Base-by-base conservation (phyloP, 2,888 invertebrate genomes). In the Ennomos fuscantarius region DNA sequence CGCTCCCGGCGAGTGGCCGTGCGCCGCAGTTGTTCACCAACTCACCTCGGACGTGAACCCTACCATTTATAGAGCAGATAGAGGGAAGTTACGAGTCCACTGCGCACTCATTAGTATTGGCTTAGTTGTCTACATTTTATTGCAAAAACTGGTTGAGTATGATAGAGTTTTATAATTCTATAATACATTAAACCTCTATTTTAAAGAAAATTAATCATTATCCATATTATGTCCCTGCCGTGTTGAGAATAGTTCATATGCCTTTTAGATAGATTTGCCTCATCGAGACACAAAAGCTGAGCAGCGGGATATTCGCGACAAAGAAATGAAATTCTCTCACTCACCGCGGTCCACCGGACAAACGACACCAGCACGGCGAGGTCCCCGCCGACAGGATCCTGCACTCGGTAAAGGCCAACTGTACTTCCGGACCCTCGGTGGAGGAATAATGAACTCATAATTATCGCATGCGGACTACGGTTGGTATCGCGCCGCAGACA, bases 41-140 rank as follows among this genome's bases (percentile, higher is more conserved):
- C 46, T 59, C 49, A 59, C 59, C 49, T 54, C 46, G 59, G 54
- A 40, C 50, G 33, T 10, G 48, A 46, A 36, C 6, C 31, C 58
- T 66, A 66, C 58, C 64, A 66, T 66, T 62, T 61, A 64, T 66
- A 66, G 62, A 46, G 5, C 51, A 35, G 35, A 40, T 39, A 45
- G 44, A 59, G 50, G 62, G 62, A 62, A 64, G 64, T 60, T 48
- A 35, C 40, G 47, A 39, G 39, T 15, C 45, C 42, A 40, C 36
- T 46, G 55, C 39, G 44, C 9, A 13, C 31, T 41, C 49, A 58
- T 60, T 52, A 46, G 10, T 32, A 32, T 46, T 8, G 5, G 36
- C 12, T 48, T 11, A 1, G 5, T 9, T 37, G 12, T 10, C n/a
- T 9, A 8, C 13, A 8, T 31, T 51, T 45, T 46, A n/a, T n/a